Percentiles rank a stretch among this genome's conserved stretches.
phyloP scores from a whole-genome alignment of 2,113 vertebrate species.

The Rhynchomys soricoides region DNA sequence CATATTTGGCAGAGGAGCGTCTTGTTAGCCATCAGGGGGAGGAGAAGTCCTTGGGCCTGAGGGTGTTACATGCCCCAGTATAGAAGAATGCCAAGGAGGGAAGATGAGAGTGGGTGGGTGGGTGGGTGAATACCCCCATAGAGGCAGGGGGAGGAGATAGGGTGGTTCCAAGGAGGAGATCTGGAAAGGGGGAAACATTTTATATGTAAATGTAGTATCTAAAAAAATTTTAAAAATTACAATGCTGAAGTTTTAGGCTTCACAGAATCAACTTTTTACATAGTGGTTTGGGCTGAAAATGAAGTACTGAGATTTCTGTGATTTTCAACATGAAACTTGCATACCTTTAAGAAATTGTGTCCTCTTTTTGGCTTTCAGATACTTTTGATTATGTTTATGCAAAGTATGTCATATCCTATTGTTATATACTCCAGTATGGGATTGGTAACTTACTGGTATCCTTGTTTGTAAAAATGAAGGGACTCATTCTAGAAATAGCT shows the following conservation, averaged over 20 bases:
- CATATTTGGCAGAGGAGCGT: too few species aligned
- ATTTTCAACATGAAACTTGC: slow-evolving; percentile 36
- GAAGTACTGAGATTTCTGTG: slow-evolving; percentile 19
- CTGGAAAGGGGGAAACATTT: too few species aligned
- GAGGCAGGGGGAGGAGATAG: too few species aligned
- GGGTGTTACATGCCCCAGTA: too few species aligned
- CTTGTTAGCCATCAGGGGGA: too few species aligned
- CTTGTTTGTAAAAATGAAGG: background rate
- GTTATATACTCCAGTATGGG: background rate
- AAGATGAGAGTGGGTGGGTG: too few species aligned
- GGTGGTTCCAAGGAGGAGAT: too few species aligned
- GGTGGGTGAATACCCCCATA: too few species aligned
- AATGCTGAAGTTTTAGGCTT: slow-evolving; percentile 42
- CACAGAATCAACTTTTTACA: slow-evolving; percentile 12
- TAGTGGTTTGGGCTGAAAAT: background rate
- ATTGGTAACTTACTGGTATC: slow-evolving; percentile 28
- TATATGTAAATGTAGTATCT: too few species aligned
- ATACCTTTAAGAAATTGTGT: slow-evolving; percentile 36
- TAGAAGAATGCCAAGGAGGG: too few species aligned
- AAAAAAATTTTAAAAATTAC: too few species aligned
- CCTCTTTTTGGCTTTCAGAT: slow-evolving; percentile 45
- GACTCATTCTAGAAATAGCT: slow-evolving; percentile 66
- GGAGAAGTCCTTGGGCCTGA: too few species aligned
- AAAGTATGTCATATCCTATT: background rate
- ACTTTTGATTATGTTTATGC: background rate